Base-by-base conservation (phyloP, 2,888 invertebrate species). In the Eubasilissa splendida region DNA sequence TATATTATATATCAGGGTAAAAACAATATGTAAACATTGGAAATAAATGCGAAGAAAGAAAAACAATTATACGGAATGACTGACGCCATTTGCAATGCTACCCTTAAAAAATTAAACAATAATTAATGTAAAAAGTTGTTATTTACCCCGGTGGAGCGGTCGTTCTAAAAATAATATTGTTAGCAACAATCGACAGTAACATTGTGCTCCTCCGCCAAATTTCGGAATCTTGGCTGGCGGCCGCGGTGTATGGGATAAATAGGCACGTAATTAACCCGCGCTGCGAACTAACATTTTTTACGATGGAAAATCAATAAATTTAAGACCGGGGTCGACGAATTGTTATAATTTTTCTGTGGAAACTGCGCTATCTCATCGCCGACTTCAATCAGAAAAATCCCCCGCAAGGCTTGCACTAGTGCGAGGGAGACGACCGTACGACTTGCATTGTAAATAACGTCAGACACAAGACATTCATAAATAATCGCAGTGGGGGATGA, bases 241-340 rank as follows among this genome's bases (percentile, higher is more conserved):
- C 14, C 53, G 14, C 70, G 54, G 53, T 42, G 42, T 42, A 42
- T 7, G 42, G 54, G 31, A 70, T 10, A 54, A n/a, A 54, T 53
- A 68, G 14, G 52, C 59, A 56, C 52, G 75, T 80, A 80, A 80
- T 80, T 80, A 80, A 71, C 22, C 63, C 58, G 65, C 65, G 77
- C 77, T 60, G 76, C 42, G 76, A 75, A 77, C 77, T 75, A 82
- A 80, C 80, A 82, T 87, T 89, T 89, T 88, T 89, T 87, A 87
- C 89, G 88, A 88, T 88, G 88, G 86, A 90, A 90, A 89, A 90
- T 90, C 90, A 90, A 90, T 90, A 90, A 88, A 88, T 89, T 90
- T 89, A 83, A 83, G 83, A 83, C 78, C 71, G 76, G 80, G 81
- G 83, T 80, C 83, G 83, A 82, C 83, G 83, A 80, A 79, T 83